These are phyloP conservation scores for Ennomos quercinarius DNA, from an alignment of 2,888 invertebrate genomes.

Conservation along the genomic window DNA sequence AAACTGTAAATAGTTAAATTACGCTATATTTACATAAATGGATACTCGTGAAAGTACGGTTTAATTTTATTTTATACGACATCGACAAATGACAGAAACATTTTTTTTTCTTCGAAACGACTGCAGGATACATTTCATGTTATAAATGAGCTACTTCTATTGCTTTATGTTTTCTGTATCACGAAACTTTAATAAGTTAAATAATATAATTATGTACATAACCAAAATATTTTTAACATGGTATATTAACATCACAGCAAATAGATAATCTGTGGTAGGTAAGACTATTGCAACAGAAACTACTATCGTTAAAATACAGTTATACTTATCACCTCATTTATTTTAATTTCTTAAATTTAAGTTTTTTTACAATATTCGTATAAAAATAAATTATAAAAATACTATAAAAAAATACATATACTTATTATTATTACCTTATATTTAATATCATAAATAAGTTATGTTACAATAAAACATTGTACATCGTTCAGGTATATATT, in stretches of 20 bases:
- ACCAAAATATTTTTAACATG: conserved; percentile 43
- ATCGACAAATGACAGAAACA: conserved; percentile 18
- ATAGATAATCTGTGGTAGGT: conserved; percentile 47
- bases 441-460: conserved; percentile 26
- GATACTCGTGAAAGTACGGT: conserved; percentile 7
- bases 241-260: conserved; percentile 45
- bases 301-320: conserved; percentile 2
- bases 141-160: conserved; percentile 52
- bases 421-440: conserved; percentile 15
- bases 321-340: too few relatives aligned
- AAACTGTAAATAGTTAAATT: conserved; percentile 26
- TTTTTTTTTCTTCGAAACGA: conserved; percentile 29
- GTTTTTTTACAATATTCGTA: too few relatives aligned
- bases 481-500: conserved; percentile 73
- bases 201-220: conserved; percentile 15
- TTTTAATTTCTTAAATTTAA: too few relatives aligned
- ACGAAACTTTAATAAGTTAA: conserved; percentile 34
- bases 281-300: conserved; percentile 73
- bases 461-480: conserved; percentile 54
- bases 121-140: conserved; percentile 38
- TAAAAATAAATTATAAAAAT: too few relatives aligned
- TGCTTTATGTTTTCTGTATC: conserved; percentile 57
- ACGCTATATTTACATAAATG: conserved; percentile 37
- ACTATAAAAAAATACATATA: too few relatives aligned
- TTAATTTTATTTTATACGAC: conserved; percentile 17